These are phyloP conservation scores for Lutjanus argentimaculatus DNA, from an alignment of 2,797 vertebrate species.

Conservation along the genomic window DNA sequence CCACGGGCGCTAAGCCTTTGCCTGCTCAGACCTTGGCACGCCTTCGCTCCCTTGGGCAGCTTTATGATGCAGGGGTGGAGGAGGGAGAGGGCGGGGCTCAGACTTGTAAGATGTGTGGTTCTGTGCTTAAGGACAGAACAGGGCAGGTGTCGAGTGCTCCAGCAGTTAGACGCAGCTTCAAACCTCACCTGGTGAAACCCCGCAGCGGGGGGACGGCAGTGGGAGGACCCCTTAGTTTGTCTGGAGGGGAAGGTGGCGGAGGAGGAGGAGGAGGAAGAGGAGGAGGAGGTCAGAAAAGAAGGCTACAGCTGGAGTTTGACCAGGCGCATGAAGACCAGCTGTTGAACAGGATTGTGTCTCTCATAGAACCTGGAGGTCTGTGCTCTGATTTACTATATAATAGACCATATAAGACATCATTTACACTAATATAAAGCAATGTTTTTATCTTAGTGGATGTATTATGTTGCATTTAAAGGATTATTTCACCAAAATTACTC, in stretches of 20 bases:
- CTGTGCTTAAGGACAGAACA: slow-evolving; percentile 79
- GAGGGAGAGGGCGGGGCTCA: slow-evolving; percentile 64
- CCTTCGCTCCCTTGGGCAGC: slow-evolving; percentile 85
- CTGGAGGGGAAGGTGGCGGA: slow-evolving; percentile 50
- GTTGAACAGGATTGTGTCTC: slow-evolving; percentile 90
- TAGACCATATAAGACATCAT: background rate
- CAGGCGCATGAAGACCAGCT: slow-evolving; percentile 89
- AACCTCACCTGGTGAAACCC: slow-evolving; percentile 81
- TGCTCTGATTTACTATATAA: slow-evolving; percentile 9
- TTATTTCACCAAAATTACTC: background rate
- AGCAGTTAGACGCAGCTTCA: slow-evolving; percentile 72
- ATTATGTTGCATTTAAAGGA: background rate
- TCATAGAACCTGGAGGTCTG: slow-evolving; percentile 90
- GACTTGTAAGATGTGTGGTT: slow-evolving; percentile 89
- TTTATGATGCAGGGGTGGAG: slow-evolving; percentile 72
- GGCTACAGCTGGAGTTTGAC: slow-evolving; percentile 91
- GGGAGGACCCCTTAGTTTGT: slow-evolving; percentile 37
- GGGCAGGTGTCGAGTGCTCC: slow-evolving; percentile 49
- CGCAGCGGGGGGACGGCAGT: slow-evolving; percentile 49
- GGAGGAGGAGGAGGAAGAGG: slow-evolving; percentile 24
- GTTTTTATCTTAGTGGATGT: background rate
- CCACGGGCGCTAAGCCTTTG: slow-evolving; percentile 89
- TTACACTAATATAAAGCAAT: background rate
- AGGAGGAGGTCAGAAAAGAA: slow-evolving; percentile 83
- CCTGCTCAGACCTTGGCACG: slow-evolving; percentile 89